These are phyloP conservation scores for Dryadula phaetusa DNA, from an alignment of 2,888 invertebrate species.

Conservation along the genomic window DNA sequence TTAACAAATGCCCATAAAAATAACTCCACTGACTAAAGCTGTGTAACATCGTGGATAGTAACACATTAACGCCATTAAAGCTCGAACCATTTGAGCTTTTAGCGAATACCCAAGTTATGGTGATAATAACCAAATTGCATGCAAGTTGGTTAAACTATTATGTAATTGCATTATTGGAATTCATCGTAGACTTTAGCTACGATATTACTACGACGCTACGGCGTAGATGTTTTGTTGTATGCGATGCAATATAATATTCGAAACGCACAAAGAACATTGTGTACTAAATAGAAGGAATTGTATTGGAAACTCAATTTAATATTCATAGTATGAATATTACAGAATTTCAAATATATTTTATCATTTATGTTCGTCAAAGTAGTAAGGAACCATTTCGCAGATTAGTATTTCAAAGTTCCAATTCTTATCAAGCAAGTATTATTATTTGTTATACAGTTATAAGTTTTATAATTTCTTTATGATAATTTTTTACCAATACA, in stretches of 20 bases:
- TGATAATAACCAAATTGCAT: conserved; percentile 47
- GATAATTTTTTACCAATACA: too few species aligned
- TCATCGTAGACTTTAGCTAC: conserved; percentile 43
- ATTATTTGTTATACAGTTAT: too few species aligned
- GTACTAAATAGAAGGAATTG: neutral
- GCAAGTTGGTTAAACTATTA: conserved; percentile 45
- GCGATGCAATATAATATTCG: conserved; percentile 20
- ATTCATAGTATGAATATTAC: too few species aligned
- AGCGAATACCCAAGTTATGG: conserved; percentile 45
- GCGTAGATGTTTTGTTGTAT: conserved; percentile 35
- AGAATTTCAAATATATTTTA: too few species aligned
- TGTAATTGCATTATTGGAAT: conserved; percentile 46
- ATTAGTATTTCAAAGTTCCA: too few species aligned
- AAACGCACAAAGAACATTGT: neutral
- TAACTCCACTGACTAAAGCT: conserved; percentile 20
- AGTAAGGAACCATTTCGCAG: too few species aligned
- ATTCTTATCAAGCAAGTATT: too few species aligned
- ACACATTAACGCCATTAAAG: conserved; percentile 43
- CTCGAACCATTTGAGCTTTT: conserved; percentile 44
- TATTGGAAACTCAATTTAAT: neutral
- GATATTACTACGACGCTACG: conserved; percentile 33
- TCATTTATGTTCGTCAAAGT: too few species aligned
- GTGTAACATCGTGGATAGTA: conserved; percentile 30
- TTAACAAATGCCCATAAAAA: conserved; percentile 15
- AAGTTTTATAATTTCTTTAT: too few species aligned